Evolutionary conservation across 2,113 vertebrate species (phyloP), one percentile per base, ranked within the genome.

Genomic region (Pachyramphus minor): DNA sequence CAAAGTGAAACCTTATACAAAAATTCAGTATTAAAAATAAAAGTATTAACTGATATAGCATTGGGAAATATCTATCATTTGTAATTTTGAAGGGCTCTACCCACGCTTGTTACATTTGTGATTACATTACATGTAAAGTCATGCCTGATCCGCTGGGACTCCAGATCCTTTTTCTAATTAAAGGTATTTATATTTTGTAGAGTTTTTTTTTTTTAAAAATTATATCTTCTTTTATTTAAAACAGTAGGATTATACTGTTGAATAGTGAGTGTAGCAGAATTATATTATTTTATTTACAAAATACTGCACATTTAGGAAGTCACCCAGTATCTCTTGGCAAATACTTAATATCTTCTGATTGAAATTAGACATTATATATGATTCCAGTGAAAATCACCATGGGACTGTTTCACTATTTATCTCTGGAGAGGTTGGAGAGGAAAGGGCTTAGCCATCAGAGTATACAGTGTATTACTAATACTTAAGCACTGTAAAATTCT

Each of bases 151-250:
- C 85, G 18, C 30, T 77, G 23, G 44, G 10, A 16, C 9, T 72
- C 14, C 30, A 66, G n/a, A 64, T 76, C 12, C 4, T 84, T 90
- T 77, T 77, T n/a, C 9, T 53, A 59, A 44, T 27, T 89, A 44
- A 12, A 58, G 27, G 28, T 75, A 55, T 8, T 39, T 71, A 47
- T 1, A 7, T 44, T 50, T 42, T 28, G 2, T 28, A 11, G 1
- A 0, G 0, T 0, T 30, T 68, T 39, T 79, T 44, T n/a, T n/a
- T n/a, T n/a, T n/a, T n/a, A n/a, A 69, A 74, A 84, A 86, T 55
- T 0, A 15, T 42, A 3, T n/a, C 18, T 73, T 69, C 8, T 72
- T 52, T n/a, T 53, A 28, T 84, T 86, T 80, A 52, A 93, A 75
- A 44, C 4, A 30, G 2, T 37, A 50, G 8, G 11, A 35, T 75